These are phyloP conservation scores for Ifrita kowaldi DNA, from an alignment of 2,113 vertebrate species.

Conservation along the genomic window DNA sequence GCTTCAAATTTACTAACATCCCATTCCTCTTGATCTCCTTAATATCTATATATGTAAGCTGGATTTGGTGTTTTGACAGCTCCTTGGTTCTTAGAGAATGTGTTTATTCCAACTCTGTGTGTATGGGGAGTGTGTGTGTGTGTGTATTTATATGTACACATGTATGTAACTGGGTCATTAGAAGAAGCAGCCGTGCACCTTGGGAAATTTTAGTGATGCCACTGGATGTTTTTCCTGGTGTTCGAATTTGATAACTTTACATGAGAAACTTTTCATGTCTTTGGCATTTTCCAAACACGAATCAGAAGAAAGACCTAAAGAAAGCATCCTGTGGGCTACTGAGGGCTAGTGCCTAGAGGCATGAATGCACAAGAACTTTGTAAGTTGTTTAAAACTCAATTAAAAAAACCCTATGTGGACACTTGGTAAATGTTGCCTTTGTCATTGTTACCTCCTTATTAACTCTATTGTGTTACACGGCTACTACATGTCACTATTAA, in stretches of 20 bases:
- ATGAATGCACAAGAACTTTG: background rate
- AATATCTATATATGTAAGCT: background rate
- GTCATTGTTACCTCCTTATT: background rate
- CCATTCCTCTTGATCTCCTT: background rate
- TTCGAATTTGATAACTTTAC: background rate
- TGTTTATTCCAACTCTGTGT: background rate
- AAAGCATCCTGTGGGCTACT: background rate
- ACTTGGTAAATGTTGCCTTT: background rate
- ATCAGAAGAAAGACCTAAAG: background rate
- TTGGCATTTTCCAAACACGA: background rate
- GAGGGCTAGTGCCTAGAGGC: background rate
- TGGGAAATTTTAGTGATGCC: background rate
- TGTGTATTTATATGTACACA: background rate
- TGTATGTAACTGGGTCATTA: background rate
- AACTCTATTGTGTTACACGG: background rate
- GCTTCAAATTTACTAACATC: background rate
- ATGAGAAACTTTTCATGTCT: background rate
- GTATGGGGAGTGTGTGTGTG: background rate
- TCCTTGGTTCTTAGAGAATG: background rate
- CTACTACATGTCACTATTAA: background rate
- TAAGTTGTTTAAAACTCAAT: background rate
- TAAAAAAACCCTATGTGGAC: background rate
- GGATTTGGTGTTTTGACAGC: background rate
- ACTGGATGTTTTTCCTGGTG: background rate
- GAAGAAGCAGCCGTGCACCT: background rate